These are phyloP conservation scores for Zaprionus ghesquierei DNA, from an alignment of 1,140 invertebrate genomes.

Conservation along the genomic window DNA sequence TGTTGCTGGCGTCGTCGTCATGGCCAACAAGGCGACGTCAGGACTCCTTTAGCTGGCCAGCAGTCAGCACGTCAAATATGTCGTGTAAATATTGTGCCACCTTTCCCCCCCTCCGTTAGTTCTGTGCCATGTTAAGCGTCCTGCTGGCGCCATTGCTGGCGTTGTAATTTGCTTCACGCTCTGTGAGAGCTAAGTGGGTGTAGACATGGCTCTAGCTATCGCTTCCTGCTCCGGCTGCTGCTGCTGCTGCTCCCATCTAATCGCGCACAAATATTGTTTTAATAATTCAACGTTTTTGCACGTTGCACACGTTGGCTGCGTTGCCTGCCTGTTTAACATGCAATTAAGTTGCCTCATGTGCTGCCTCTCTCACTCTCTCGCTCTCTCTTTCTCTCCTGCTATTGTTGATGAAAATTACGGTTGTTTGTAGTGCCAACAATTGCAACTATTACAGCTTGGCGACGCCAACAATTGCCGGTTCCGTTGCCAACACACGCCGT, in stretches of 20 bases:
- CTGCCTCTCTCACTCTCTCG: background rate
- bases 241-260: conserved; percentile 42
- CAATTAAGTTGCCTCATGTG: conserved; percentile 62
- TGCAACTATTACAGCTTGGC: conserved; percentile 51
- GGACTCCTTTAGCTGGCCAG: conserved; percentile 55
- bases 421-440: conserved; percentile 67
- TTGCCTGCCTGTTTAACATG: conserved; percentile 55
- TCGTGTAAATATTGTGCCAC: conserved; percentile 73
- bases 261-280: conserved; percentile 71
- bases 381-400: background rate
- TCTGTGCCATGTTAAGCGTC: conserved; percentile 18
- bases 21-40: conserved; percentile 34
- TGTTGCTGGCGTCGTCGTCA: conserved; percentile 44
- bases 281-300: conserved; percentile 62
- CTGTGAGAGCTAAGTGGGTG: background rate
- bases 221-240: conserved; percentile 22
- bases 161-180: conserved; percentile 45
- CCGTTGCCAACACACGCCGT: conserved; percentile 21
- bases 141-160: conserved; percentile 59
- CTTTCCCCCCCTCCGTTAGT: conserved; percentile 19
- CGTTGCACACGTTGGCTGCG: conserved; percentile 8
- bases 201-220: background rate
- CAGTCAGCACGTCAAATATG: conserved; percentile 45
- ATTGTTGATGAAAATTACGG: conserved; percentile 67
- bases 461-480: conserved; percentile 51